Conservation (phyloP, 1,140 invertebrate genomes). For the Conus ventricosus region DNA sequence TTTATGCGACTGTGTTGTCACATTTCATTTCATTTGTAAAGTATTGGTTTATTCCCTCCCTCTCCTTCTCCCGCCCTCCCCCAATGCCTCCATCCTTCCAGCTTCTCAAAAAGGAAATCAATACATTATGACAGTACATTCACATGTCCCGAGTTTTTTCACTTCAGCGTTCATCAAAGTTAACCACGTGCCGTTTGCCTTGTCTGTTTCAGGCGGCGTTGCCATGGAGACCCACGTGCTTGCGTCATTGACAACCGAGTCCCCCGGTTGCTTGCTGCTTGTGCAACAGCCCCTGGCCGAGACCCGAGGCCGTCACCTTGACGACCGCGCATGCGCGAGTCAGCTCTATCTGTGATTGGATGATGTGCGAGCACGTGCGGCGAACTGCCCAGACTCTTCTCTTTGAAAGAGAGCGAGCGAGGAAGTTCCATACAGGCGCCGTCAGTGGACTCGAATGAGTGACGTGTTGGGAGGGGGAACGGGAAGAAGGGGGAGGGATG, state of each 20-base stretch:
- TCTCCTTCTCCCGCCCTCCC: neutral
- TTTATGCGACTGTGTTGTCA: no score
- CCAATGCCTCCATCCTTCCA: neutral
- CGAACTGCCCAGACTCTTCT: neutral
- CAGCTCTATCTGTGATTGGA: conserved; percentile 4
- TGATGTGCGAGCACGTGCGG: neutral
- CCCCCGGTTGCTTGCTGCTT: neutral
- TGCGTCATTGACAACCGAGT: conserved; percentile 2
- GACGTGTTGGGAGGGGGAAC: no score
- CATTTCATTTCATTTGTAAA: no score
- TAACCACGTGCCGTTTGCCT: neutral
- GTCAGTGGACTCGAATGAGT: neutral
- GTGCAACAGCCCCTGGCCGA: neutral
- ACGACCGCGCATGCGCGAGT: neutral
- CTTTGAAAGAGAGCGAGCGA: neutral
- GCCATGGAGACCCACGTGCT: neutral
- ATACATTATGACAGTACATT: no score
- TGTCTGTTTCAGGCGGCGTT: neutral
- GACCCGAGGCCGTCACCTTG: neutral
- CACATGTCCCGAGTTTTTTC: no score
- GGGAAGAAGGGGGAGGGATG: no score
- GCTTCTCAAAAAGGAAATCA: neutral
- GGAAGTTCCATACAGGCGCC: neutral
- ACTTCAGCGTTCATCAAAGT: neutral
- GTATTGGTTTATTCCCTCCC: neutral